These are phyloP conservation scores for Naja naja DNA, from an alignment of 2,113 vertebrate genomes.

Conservation along the genomic window DNA sequence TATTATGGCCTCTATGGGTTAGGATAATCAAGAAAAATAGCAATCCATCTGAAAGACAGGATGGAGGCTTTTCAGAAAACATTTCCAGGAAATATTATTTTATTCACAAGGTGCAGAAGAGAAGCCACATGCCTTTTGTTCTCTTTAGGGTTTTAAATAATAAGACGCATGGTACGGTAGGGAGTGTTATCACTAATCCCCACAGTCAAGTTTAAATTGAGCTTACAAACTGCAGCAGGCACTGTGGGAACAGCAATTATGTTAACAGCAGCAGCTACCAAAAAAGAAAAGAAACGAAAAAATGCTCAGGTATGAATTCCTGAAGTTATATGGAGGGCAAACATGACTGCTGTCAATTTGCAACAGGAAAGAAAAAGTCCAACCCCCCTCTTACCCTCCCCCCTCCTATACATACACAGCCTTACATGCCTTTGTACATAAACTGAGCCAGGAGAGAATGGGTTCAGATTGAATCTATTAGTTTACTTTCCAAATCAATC, in stretches of 20 bases:
- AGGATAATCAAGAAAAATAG: constrained; percentile 21
- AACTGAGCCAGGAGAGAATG: background rate
- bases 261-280: constrained; percentile 61
- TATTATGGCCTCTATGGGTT: background rate
- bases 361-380: constrained; percentile 62
- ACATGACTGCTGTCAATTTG: constrained; percentile 53
- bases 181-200: constrained; percentile 64
- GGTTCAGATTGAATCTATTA: constrained; percentile 38
- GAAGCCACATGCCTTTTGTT: constrained; percentile 65
- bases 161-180: constrained; percentile 62
- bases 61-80: constrained; percentile 31
- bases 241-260: constrained; percentile 68
- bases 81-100: constrained; percentile 12
- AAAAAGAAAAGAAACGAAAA: background rate
- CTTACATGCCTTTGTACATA: constrained; percentile 19
- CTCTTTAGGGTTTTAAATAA: constrained; percentile 69
- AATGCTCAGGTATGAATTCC: constrained; percentile 30
- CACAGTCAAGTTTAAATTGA: constrained; percentile 62
- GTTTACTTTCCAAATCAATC: constrained; percentile 47
- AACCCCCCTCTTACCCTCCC: background rate
- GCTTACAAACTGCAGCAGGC: constrained; percentile 68
- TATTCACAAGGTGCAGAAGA: background rate
- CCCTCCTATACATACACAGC: constrained; percentile 38
- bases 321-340: constrained; percentile 47
- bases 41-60: constrained; percentile 35